Evolutionary conservation across 2,797 vertebrate genomes (phyloP).

Genomic region (Brotogeris chrysoptera): DNA sequence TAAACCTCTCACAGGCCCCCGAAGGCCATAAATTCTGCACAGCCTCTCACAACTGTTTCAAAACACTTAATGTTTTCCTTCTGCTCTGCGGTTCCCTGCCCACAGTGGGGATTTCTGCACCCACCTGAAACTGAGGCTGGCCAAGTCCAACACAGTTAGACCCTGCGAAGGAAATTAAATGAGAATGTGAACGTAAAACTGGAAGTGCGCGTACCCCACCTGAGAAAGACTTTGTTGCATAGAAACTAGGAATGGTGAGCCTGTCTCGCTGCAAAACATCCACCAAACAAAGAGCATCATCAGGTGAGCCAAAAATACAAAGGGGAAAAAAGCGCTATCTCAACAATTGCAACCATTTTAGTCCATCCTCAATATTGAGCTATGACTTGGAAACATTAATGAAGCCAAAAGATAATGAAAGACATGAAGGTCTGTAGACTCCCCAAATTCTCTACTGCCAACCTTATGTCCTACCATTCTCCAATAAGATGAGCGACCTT

Average conservation of each 20-base stretch:
- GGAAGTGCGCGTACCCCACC: background rate
- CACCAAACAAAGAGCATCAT: rapidly evolving
- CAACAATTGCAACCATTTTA: background rate
- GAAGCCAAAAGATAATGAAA: background rate
- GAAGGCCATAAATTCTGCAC: constrained; percentile 26
- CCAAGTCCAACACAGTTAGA: background rate
- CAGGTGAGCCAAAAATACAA: background rate
- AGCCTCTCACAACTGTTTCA: constrained; percentile 20
- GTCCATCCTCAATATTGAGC: background rate
- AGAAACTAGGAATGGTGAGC: background rate
- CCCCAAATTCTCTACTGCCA: background rate
- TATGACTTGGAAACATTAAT: background rate
- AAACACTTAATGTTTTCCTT: constrained; percentile 46
- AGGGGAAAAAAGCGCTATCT: background rate
- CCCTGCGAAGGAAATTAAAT: background rate
- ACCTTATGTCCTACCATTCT: background rate
- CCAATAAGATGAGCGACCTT: rapidly evolving
- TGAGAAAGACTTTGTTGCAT: background rate
- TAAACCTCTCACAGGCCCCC: constrained; percentile 13
- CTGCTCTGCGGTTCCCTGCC: constrained; percentile 28
- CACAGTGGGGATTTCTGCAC: background rate
- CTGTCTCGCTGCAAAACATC: background rate
- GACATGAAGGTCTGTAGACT: background rate
- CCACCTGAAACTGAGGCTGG: background rate
- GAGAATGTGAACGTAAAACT: background rate